A percentile compares a stretch with the other conserved stretches of the same genome.
These are phyloP conservation scores for Panzeria rudis DNA, from an alignment of 2,888 invertebrate genomes.

Conservation along the genomic window DNA sequence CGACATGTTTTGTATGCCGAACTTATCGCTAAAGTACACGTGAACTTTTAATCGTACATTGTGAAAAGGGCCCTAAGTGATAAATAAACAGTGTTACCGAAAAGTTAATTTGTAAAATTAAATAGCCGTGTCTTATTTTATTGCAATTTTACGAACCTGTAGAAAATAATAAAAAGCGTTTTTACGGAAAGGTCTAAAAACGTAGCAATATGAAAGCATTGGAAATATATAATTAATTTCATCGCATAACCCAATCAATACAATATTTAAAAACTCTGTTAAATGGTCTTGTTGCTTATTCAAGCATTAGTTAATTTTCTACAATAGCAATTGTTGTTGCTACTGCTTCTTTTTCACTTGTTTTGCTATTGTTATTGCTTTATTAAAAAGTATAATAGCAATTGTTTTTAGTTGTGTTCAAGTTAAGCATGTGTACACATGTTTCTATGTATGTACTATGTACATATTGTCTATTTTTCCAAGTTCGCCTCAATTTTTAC, in stretches of 20 bases:
- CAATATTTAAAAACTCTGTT: slow-evolving; percentile 33
- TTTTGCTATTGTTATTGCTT: slow-evolving; percentile 30
- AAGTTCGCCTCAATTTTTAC: slow-evolving; percentile 21
- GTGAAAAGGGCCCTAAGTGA: too few species aligned
- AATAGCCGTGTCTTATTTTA: too few species aligned
- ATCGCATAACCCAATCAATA: neutral
- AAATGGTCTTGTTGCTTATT: slow-evolving; percentile 60
- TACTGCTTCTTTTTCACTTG: slow-evolving; percentile 11
- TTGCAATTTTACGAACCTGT: too few species aligned
- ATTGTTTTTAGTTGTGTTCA: slow-evolving; percentile 27
- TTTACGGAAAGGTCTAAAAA: too few species aligned
- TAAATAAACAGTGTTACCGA: too few species aligned
- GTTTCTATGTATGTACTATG: neutral
- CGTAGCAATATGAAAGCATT: too few species aligned
- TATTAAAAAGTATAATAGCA: slow-evolving; percentile 30
- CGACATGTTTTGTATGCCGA: too few species aligned
- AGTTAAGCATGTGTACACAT: neutral
- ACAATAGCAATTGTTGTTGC: slow-evolving; percentile 28
- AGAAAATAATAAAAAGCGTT: too few species aligned
- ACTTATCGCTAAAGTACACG: too few species aligned
- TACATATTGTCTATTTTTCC: slow-evolving; percentile 4
- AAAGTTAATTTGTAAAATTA: too few species aligned
- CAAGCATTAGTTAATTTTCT: slow-evolving; percentile 51
- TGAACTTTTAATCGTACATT: too few species aligned
- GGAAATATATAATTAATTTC: too few species aligned